Evolutionary conservation across 1,140 invertebrate species (phyloP).

Genomic region (Cherax quadricarinatus): DNA sequence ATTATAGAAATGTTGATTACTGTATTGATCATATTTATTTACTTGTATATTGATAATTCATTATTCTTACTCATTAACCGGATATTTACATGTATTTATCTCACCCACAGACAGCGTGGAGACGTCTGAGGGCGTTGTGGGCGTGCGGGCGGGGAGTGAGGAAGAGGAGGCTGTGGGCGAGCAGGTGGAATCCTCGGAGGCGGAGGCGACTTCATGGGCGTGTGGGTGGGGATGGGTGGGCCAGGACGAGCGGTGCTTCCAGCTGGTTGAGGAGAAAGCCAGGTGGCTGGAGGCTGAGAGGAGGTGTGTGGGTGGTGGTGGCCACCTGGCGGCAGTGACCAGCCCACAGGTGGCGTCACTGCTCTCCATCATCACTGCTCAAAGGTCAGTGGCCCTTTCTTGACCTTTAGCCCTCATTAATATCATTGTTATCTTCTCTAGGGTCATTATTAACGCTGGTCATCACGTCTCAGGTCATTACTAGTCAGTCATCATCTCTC

Average conservation of each 20-base stretch:
- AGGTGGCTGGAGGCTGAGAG: neutral
- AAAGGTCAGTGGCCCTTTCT: conserved; percentile 1
- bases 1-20: too few relatives aligned
- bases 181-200: neutral
- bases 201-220: neutral
- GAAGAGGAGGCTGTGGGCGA: neutral
- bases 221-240: conserved; percentile 20
- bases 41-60: too few relatives aligned
- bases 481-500: too few relatives aligned
- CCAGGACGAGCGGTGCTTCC: conserved; percentile 8
- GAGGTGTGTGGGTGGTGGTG: neutral
- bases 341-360: neutral
- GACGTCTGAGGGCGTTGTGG: neutral
- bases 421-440: too few relatives aligned
- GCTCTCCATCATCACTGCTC: neutral
- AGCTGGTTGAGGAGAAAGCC: conserved; percentile 14
- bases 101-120: too few relatives aligned
- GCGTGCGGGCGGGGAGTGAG: neutral
- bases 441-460: too few relatives aligned
- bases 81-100: too few relatives aligned
- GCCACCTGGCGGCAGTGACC: conserved; percentile 19
- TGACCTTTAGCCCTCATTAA: too few relatives aligned
- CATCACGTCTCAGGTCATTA: too few relatives aligned
- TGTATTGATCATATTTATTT: too few relatives aligned
- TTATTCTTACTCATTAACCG: too few relatives aligned